Percentiles rank a stretch among this genome's conserved stretches.
Conservation (phyloP, 2,888 invertebrate species). For the Mylabris sibirica region DNA sequence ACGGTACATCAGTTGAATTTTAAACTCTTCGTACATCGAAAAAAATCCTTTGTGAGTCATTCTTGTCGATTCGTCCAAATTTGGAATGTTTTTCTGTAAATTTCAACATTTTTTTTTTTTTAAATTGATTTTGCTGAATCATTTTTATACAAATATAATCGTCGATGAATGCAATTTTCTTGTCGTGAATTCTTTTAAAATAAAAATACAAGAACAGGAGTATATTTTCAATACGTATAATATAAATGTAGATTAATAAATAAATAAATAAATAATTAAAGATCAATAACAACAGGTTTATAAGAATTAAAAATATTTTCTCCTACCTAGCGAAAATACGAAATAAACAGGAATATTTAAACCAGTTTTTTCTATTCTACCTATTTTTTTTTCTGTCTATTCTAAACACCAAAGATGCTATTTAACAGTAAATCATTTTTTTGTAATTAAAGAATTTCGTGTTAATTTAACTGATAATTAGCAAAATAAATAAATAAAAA, state of each 20-base stretch:
- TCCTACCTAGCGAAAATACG: background rate
- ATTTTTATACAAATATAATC: background rate
- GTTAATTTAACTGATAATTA: no score
- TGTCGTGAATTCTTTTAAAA: background rate
- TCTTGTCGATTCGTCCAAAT: background rate
- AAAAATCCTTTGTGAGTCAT: no score
- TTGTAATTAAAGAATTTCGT: no score
- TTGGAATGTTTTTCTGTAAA: background rate
- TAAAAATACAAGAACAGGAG: background rate
- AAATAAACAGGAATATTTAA: background rate
- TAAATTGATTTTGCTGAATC: background rate
- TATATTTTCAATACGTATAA: background rate
- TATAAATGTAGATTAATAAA: background rate
- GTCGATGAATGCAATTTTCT: background rate
- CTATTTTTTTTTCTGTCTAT: no score
- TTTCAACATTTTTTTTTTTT: background rate
- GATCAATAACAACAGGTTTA: slow-evolving; percentile 7
- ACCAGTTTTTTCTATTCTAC: slow-evolving; percentile 4
- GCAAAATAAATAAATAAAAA: background rate
- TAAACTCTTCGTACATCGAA: no score
- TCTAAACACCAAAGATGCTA: no score
- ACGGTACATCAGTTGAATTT: no score
- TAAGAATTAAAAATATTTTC: background rate
- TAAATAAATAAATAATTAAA: slow-evolving; percentile 5
- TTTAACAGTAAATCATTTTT: no score